A percentile compares a stretch with the other conserved stretches of the same genome.
Conservation (phyloP, 2,888 invertebrate genomes). For the Camponotus fellah region DNA sequence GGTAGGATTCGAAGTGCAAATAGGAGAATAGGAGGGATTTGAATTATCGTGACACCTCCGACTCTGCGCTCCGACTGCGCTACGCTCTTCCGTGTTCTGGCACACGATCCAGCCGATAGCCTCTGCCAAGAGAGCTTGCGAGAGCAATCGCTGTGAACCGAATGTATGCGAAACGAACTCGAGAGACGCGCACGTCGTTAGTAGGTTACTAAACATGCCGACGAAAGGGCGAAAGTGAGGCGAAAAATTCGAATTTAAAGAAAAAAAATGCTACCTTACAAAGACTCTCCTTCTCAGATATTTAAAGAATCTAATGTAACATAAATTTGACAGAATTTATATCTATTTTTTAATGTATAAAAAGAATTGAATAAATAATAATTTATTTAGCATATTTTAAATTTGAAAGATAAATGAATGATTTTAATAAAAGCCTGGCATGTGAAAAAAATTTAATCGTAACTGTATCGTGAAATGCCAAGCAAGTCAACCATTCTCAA, state of each 20-base stretch:
- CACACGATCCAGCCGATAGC: conserved; percentile 50
- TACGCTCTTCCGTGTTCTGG: conserved; percentile 40
- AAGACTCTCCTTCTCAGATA: neutral
- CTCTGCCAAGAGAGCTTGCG: conserved; percentile 33
- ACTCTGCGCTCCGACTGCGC: conserved; percentile 59
- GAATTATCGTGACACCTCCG: conserved; percentile 81
- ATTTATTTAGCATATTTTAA: neutral
- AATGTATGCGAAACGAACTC: conserved; percentile 38
- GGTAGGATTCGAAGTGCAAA: conserved; percentile 83
- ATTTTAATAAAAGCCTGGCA: neutral
- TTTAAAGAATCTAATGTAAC: neutral
- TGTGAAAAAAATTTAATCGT: no score
- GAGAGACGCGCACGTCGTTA: conserved; percentile 29
- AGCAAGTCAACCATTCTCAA: no score
- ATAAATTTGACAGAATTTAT: neutral
- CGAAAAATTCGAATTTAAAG: conserved; percentile 21
- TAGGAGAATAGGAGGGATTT: conserved; percentile 78
- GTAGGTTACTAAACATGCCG: conserved; percentile 28
- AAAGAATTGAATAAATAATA: neutral
- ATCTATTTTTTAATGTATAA: neutral
- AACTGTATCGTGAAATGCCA: no score
- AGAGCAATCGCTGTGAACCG: conserved; percentile 42
- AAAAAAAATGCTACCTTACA: neutral
- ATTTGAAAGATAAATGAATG: conserved; percentile 12
- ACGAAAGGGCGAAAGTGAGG: conserved; percentile 29